Evolutionary conservation across 2,113 vertebrate species (phyloP).

Genomic region (Pituophis catenifer): DNA sequence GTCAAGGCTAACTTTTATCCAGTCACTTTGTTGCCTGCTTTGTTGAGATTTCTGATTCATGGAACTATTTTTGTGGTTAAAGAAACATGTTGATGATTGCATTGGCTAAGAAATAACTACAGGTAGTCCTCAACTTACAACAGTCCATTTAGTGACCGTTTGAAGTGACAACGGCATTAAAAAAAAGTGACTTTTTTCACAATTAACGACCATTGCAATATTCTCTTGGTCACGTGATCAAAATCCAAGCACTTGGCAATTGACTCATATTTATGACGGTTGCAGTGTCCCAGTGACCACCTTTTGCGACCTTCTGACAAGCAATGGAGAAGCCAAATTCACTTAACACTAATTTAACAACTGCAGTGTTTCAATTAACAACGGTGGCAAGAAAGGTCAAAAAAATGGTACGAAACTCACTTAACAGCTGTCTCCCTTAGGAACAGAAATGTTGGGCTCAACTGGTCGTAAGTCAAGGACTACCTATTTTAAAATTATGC

Average conservation of each 20-base stretch:
- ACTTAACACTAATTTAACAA: background rate
- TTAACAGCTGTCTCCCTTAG: background rate
- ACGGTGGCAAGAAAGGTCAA: background rate
- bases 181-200: background rate
- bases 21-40: too few species aligned
- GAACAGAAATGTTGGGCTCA: background rate
- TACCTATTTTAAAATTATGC: background rate
- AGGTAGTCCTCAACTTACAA: background rate
- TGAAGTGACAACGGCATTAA: background rate
- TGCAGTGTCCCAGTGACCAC: background rate
- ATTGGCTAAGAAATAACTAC: background rate
- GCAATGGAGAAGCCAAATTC: too few species aligned
- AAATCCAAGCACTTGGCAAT: background rate
- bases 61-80: background rate
- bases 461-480: background rate
- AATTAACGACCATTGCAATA: background rate
- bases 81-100: too few species aligned
- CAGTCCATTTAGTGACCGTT: background rate
- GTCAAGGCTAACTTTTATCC: rapidly evolving
- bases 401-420: background rate
- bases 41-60: background rate
- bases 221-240: background rate
- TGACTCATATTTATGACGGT: background rate
- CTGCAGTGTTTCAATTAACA: background rate
- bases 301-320: too few species aligned